Percentiles rank a stretch among this genome's conserved stretches.
phyloP scores from a whole-genome alignment of 2,797 vertebrate species.

The Distichodus sexfasciatus region DNA sequence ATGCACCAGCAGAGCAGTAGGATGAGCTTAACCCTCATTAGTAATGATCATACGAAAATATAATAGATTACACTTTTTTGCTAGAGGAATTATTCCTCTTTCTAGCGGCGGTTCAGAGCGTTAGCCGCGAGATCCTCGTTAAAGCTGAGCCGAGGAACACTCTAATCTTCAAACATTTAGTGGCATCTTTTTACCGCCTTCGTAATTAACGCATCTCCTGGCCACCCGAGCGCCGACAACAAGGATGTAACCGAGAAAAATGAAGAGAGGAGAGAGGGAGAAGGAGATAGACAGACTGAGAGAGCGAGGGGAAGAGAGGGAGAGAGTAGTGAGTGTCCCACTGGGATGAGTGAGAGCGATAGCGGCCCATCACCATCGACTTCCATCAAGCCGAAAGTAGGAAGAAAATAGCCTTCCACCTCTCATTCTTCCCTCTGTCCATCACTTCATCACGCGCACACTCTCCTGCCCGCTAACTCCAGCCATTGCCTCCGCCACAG shows the following conservation, averaged over 20 bases:
- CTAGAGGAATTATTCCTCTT: no score
- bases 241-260: not conserved
- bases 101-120: no score
- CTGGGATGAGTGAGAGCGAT: not conserved
- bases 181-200: constrained; percentile 64
- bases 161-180: constrained; percentile 69
- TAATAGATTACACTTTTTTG: no score
- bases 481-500: not conserved
- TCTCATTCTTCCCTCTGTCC: not conserved
- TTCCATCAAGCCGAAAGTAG: not conserved
- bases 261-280: not conserved
- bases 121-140: constrained; percentile 17
- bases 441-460: not conserved
- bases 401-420: constrained; percentile 11
- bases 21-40: no score
- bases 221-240: not conserved
- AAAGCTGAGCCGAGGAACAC: constrained; percentile 24
- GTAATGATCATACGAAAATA: no score
- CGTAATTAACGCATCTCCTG: constrained; percentile 60
- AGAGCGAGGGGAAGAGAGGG: not conserved
- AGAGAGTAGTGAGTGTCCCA: not conserved
- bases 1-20: not conserved
- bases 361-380: not conserved
- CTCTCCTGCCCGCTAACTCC: not conserved
- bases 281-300: no score